Evolutionary conservation across 2,888 invertebrate species (phyloP).

Genomic region (Xanthorhoe spadicearia): DNA sequence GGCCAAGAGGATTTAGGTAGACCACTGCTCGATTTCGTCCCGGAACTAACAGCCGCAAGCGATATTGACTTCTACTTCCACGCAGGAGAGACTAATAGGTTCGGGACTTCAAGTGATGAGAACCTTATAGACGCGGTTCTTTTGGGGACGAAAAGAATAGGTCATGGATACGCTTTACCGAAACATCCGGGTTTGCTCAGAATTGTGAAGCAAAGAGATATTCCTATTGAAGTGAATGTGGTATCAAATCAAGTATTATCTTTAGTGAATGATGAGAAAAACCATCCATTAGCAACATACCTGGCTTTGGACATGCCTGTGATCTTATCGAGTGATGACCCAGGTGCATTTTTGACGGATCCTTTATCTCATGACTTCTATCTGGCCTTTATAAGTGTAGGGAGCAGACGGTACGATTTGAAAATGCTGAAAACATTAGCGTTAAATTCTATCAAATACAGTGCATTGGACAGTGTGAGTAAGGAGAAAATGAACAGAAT

Average conservation of each 20-base stretch:
- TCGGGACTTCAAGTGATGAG: slow-evolving; percentile 86
- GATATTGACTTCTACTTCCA: slow-evolving; percentile 89
- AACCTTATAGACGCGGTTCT: slow-evolving; percentile 91
- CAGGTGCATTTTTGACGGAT: slow-evolving; percentile 90
- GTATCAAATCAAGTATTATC: slow-evolving; percentile 91
- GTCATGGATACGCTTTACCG: slow-evolving; percentile 89
- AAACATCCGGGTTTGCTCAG: slow-evolving; percentile 89
- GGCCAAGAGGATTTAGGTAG: slow-evolving; percentile 91
- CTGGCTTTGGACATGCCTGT: slow-evolving; percentile 89
- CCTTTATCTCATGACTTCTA: slow-evolving; percentile 92
- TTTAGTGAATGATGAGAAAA: slow-evolving; percentile 88
- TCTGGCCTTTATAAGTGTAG: slow-evolving; percentile 90
- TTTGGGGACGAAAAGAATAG: slow-evolving; percentile 89
- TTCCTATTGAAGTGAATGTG: slow-evolving; percentile 91
- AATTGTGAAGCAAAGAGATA: slow-evolving; percentile 82
- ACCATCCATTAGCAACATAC: slow-evolving; percentile 89
- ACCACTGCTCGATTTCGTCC: slow-evolving; percentile 85
- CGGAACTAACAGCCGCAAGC: slow-evolving; percentile 79
- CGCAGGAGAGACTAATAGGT: slow-evolving; percentile 92
- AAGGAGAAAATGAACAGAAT: slow-evolving; percentile 55
- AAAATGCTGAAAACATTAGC: slow-evolving; percentile 90
- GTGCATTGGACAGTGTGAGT: slow-evolving; percentile 71
- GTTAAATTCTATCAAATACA: slow-evolving; percentile 89
- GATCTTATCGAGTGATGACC: slow-evolving; percentile 92
- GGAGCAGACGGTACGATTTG: slow-evolving; percentile 88